Evolutionary conservation across 2,113 vertebrate species (phyloP).

Genomic region (Tauraco erythrolophus): DNA sequence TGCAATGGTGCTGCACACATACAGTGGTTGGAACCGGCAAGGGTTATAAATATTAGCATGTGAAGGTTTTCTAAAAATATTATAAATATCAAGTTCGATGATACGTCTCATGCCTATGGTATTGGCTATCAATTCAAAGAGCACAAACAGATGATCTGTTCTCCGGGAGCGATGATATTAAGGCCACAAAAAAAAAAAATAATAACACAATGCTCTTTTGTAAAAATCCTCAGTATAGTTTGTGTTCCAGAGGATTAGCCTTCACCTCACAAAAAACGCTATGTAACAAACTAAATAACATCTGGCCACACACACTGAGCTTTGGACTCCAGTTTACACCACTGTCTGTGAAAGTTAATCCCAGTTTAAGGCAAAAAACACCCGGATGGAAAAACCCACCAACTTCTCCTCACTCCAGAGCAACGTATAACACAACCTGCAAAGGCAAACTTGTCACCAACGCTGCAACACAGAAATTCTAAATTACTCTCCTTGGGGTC

Average conservation of each 20-base stretch:
- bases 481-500: fast-evolving
- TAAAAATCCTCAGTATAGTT: neutral
- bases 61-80: neutral
- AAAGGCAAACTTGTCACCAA: neutral
- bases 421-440: fast-evolving
- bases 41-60: neutral
- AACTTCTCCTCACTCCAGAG: fast-evolving
- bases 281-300: neutral
- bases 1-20: neutral
- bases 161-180: neutral
- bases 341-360: neutral
- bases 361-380: neutral
- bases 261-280: neutral
- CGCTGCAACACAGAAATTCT: neutral
- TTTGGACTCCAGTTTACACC: constrained; percentile 10
- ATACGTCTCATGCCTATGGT: neutral
- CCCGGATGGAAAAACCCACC: fast-evolving
- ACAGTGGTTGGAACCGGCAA: neutral
- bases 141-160: neutral
- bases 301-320: neutral
- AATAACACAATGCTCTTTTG: neutral
- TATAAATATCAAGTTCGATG: neutral
- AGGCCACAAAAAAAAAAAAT: too few relatives aligned
- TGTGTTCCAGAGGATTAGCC: neutral
- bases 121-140: neutral